Evolutionary conservation across 2,797 vertebrate species (phyloP), one percentile per base, ranked within the genome.

Genomic region (Uromys caudimaculatus): DNA sequence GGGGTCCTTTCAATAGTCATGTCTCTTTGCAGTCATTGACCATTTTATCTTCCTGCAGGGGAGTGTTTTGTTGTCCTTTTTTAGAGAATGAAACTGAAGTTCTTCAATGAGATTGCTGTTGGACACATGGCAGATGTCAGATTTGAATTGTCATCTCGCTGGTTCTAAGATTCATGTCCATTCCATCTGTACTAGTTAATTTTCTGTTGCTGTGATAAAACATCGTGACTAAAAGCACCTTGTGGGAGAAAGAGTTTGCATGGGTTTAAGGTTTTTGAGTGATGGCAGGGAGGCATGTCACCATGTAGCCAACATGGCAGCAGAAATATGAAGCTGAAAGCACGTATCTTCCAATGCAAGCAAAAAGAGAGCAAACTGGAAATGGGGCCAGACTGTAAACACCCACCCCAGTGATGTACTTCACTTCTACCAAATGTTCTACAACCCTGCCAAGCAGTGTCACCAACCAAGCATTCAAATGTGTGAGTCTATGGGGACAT

Each of bases 101-200:
- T 94, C 47, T 95, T 87, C 85, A 27, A 50, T 71, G 35, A 83
- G 84, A 54, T 52, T 58, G 56, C 7, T 91, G 81, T 93, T 10
- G 58, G 76, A 24, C 8, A 73, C 9, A 60, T 73, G 73, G 67
- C 16, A 50, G 41, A 93, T 81, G 67, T 86, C 67, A 75, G n/a
- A 84, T 77, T 47, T 50, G 67, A 96, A 84, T 50, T 1, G 6
- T 35, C 1, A 27, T 44, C 38, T 94, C 32, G 83, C 47, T 86
- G 77, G 60, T 95, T 96, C 73, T 71, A 67, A 78, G 94, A 58
- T n/a, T 75, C 14, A 0, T 29, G 4, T 79, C 85, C 50, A 84
- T 87, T 52, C 64, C 12, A 3, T 90, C 19, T 35, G 44, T 67
- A 50, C 44, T 85, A n/a, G 44, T n/a, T 67, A 67, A 67, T 85